These are phyloP conservation scores for Geotrypetes seraphini DNA, from an alignment of 2,797 vertebrate species.

Conservation along the genomic window DNA sequence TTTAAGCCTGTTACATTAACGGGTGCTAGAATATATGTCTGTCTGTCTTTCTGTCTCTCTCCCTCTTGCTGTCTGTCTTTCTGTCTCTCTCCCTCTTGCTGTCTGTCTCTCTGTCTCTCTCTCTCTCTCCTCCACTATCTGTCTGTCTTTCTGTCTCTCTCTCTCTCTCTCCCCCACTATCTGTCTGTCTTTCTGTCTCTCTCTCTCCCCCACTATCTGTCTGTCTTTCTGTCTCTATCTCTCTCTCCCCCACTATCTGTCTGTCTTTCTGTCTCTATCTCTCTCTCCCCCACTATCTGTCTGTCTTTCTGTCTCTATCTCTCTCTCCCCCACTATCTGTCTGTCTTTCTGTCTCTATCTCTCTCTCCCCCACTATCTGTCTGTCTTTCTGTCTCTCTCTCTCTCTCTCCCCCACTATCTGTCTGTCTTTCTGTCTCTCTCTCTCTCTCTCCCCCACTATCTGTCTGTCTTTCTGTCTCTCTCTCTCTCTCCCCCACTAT, in stretches of 20 bases:
- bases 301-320: too few species aligned
- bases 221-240: too few species aligned
- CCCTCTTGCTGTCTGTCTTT: too few species aligned
- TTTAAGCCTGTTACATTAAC: too few species aligned
- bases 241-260: too few species aligned
- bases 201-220: not conserved
- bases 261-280: too few species aligned
- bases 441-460: not conserved
- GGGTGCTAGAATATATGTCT: too few species aligned
- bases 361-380: not conserved
- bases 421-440: not conserved
- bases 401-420: not conserved
- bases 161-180: not conserved
- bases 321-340: too few species aligned
- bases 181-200: not conserved
- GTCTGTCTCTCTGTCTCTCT: not conserved
- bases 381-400: not conserved
- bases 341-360: too few species aligned
- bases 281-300: too few species aligned
- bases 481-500: not conserved
- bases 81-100: not conserved
- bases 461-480: not conserved
- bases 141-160: not conserved
- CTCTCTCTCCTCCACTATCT: not conserved
- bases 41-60: not conserved